Evolutionary conservation across 2,797 vertebrate genomes (phyloP), one percentile per base, ranked within the genome.

Genomic region (Eidolon dupreanum): DNA sequence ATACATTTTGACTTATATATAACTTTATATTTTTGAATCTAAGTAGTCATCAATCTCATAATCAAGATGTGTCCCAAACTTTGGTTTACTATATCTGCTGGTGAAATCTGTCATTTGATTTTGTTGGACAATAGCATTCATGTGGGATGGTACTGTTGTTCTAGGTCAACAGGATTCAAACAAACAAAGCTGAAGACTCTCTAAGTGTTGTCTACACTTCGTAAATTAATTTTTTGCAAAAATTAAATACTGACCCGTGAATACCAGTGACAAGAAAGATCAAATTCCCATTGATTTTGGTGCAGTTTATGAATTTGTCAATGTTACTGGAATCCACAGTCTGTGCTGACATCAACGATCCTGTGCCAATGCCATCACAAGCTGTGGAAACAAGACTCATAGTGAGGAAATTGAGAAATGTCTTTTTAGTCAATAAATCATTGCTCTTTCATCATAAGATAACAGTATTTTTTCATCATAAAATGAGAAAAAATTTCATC

Each of bases 271-370:
- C 99, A 88, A 99, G 99, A 98, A 99, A 99, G 98, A 99, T 99
- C 90, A 99, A 99, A 98, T 99, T 99, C 95, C 99, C 99, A 59
- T 99, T 99, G 98, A 99, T 99, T 98, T 99, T 99, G 92, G 99
- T 99, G 97, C 99, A 99, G 98, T 99, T 99, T 95, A 99, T 98
- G 93, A 99, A 99, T 97, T 99, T 99, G 94, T 99, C 99, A 4
- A 99, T 99, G 97, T 99, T 99, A 98, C 99, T 99, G 97, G 99
- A 99, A 96, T 99, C 99, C 97, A 99, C 99, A 0, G 99, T 99
- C 98, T 99, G 99, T 68, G 99, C 99, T 0, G 99, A 98, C 97
- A 99, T 99, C 97, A 99, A 97, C 41, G 99, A 99, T 66, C 99
- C 99, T 0, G 99, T 99, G 36, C 99, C 99, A 5, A 99, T 99